phyloP scores from a whole-genome alignment of 2,797 vertebrate genomes.

The Anguilla pacifica region DNA sequence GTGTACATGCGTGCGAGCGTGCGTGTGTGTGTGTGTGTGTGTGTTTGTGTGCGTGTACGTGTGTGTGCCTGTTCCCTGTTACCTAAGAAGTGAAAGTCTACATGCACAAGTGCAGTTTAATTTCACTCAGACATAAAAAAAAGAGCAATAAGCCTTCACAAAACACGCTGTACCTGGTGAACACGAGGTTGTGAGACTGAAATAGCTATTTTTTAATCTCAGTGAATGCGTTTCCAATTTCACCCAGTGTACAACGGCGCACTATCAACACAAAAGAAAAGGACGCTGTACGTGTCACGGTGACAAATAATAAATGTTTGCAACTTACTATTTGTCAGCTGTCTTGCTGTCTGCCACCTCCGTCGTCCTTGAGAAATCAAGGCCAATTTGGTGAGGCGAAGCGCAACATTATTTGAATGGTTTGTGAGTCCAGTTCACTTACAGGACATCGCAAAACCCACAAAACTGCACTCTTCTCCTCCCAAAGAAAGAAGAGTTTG shows the following conservation, averaged over 20 bases:
- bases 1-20: no score
- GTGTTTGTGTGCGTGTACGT: no score
- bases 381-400: slow-evolving; percentile 9
- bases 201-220: background rate
- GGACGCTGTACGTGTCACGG: background rate
- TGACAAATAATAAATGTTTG: background rate
- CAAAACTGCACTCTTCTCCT: background rate
- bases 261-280: background rate
- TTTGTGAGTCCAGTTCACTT: background rate
- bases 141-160: background rate
- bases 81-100: background rate
- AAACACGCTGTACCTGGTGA: background rate
- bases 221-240: background rate
- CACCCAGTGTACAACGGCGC: background rate
- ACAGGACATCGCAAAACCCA: background rate
- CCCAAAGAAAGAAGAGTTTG: background rate
- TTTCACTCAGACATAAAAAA: background rate
- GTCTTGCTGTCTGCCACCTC: background rate
- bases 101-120: background rate
- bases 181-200: background rate
- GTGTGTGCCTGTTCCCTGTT: no score
- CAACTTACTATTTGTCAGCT: background rate
- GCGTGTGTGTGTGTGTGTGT: no score
- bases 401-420: background rate
- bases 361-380: background rate